Evolutionary conservation across 30 jellyfish, hydroid and myxozoan species (phyloP).

Genomic region (Aurelia sp.): DNA sequence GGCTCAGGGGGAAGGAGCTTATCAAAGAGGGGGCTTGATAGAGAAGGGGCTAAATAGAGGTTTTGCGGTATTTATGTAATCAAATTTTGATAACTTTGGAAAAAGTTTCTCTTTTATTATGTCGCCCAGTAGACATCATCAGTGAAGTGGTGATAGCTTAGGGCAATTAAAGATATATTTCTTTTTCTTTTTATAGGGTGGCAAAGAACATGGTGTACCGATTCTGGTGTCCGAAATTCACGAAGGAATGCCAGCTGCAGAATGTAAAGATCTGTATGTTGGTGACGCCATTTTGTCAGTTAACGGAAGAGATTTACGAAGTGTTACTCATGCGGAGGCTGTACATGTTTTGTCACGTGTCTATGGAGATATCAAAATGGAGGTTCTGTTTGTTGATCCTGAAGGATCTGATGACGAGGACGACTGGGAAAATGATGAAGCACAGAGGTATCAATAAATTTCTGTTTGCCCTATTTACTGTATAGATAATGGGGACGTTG

Average conservation of each 20-base stretch:
- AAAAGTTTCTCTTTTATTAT: too few species aligned
- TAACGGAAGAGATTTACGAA: slow-evolving; percentile 70
- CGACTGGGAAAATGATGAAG: slow-evolving; percentile 91
- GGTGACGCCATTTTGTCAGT: slow-evolving; percentile 99
- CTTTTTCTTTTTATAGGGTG: slow-evolving; percentile 78
- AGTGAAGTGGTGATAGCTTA: too few species aligned
- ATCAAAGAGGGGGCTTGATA: too few species aligned
- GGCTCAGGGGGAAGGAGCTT: too few species aligned
- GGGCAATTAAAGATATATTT: neutral
- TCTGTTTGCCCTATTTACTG: too few species aligned
- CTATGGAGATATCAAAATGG: slow-evolving; percentile 88
- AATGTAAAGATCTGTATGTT: slow-evolving; percentile 81
- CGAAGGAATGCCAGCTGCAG: slow-evolving; percentile 96
- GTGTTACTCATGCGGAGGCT: slow-evolving; percentile 95
- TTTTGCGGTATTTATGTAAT: too few species aligned
- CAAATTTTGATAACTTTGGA: too few species aligned
- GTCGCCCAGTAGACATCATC: too few species aligned
- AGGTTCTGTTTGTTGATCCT: slow-evolving; percentile 84
- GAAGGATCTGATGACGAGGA: slow-evolving; percentile 92
- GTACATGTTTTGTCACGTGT: slow-evolving; percentile 88
- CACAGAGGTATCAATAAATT: slow-evolving; percentile 66
- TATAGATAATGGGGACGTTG: too few species aligned
- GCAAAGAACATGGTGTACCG: slow-evolving; percentile 99
- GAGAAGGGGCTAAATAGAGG: too few species aligned
- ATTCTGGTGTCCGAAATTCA: slow-evolving; percentile 94